phyloP scores from a whole-genome alignment of 2,888 invertebrate species.

The Siphonodentalium dalli region DNA sequence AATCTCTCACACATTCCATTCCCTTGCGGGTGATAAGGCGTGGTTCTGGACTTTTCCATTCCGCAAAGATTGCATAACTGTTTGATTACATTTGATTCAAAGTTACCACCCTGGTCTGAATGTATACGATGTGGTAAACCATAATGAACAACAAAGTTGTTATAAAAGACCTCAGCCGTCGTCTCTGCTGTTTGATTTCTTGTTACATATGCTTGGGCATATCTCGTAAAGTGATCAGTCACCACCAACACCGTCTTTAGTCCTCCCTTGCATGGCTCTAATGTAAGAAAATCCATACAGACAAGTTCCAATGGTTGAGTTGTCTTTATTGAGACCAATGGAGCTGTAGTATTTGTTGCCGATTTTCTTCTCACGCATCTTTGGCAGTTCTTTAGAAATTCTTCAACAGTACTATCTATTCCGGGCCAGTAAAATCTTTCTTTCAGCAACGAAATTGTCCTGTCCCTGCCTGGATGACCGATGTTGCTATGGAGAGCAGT shows the following conservation, averaged over 20 bases:
- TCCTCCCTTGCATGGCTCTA: conserved; percentile 7
- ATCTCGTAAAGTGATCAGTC: conserved; percentile 15
- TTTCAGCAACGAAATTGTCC: conserved; percentile 7
- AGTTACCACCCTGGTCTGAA: conserved; percentile 15
- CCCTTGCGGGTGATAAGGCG: conserved; percentile 5
- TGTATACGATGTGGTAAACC: conserved; percentile 12
- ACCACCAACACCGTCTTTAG: conserved; percentile 12
- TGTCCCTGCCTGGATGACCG: conserved; percentile 20
- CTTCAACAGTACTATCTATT: conserved; percentile 6
- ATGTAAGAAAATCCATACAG: conserved; percentile 11
- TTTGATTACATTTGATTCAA: conserved; percentile 6
- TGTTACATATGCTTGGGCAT: conserved; percentile 12
- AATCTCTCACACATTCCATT: conserved; percentile 3
- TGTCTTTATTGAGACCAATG: conserved; percentile 1
- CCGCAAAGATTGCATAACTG: conserved; percentile 1
- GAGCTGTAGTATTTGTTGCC: not conserved
- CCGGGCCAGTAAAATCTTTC: conserved; percentile 10
- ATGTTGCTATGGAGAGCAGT: conserved; percentile 14
- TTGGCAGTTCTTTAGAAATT: not conserved
- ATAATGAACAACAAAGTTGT: conserved; percentile 8
- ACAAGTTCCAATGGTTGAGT: conserved; percentile 16
- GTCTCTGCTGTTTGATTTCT: conserved; percentile 19
- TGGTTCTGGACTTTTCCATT: conserved; percentile 2
- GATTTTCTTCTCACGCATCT: conserved; percentile 5
- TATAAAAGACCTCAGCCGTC: conserved; percentile 2